Evolutionary conservation across 2,113 vertebrate genomes (phyloP), one percentile per base, ranked within the genome.

Genomic region (Rhynchopsitta pachyrhyncha): DNA sequence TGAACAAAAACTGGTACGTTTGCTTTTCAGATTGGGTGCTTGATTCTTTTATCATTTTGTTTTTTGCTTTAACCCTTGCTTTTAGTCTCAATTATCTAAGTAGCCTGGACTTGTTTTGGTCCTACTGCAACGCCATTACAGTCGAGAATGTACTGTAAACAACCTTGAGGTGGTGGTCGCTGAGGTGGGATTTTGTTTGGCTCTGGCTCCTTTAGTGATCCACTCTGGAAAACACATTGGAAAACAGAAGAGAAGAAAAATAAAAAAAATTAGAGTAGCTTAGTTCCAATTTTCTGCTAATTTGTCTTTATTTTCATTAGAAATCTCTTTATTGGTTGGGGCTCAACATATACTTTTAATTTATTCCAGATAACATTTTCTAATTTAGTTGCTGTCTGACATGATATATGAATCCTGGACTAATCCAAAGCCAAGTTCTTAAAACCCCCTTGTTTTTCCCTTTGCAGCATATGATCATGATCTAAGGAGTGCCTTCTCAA

Each of bases 91-190:
- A 66, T 97, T 63, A 92, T 93, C 98, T 98, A 99, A 98, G 99
- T 99, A 97, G 99, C 97, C 97, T 99, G 98, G 98, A 98, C 98
- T 97, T 98, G 98, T 97, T 98, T 99, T 96, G 98, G 98, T 97
- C 98, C 98, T 97, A 98, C 98, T 97, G 98, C 97, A 97, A 98
- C 98, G 98, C 98, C 98, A 98, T 98, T 99, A 99, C 98, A 99
- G 98, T 99, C 99, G 96, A 98, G 98, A 98, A 98, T 98, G 96
- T 98, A 98, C 98, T 99, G 98, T 98, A 99, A 98, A 99, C 98
- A 99, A 99, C 99, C 99, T 99, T 99, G 99, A 96, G 99, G 98
- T 92, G 98, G 98, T 95, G 99, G 98, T 87, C 99, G 99, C 97
- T 99, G 99, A 92, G 98, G 98, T 55, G 98, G 98, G 95, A 98